Percentiles rank a stretch among this genome's conserved stretches.
Evolutionary conservation across 2,113 vertebrate genomes (phyloP).

Genomic region (Paradisaea rubra): DNA sequence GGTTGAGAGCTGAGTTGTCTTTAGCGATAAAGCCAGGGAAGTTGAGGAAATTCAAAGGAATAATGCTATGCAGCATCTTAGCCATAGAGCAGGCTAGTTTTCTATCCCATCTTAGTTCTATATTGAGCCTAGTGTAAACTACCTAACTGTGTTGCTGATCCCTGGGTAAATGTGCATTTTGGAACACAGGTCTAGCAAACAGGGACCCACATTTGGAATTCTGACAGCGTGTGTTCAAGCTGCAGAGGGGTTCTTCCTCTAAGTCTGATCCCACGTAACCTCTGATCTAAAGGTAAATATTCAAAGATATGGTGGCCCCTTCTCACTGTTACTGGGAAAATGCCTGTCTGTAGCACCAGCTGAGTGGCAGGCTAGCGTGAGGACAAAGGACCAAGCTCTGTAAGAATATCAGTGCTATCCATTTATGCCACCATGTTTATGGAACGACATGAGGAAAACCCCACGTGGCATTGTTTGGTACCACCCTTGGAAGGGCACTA

Average conservation of each 20-base stretch:
- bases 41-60: not conserved
- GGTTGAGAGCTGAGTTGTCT: not conserved
- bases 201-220: not conserved
- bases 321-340: not conserved
- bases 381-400: not conserved
- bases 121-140: not conserved
- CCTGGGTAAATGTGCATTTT: not conserved
- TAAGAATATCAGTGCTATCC: not conserved
- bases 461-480: not conserved
- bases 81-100: not conserved
- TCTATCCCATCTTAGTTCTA: not conserved
- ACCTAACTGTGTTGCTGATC: not conserved
- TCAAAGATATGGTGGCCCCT: not conserved
- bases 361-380: not conserved
- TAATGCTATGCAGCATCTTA: not conserved
- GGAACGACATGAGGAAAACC: accelerated
- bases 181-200: not conserved
- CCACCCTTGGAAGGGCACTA: not conserved
- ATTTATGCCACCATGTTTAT: accelerated
- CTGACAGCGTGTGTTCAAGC: not conserved
- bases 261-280: not conserved
- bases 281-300: not conserved
- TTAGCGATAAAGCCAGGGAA: not conserved
- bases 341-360: not conserved
- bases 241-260: not conserved